A percentile compares a stretch with the other conserved stretches of the same genome.
These are phyloP conservation scores for Sakesphorus luctuosus DNA, from an alignment of 2,113 vertebrate species.

Conservation along the genomic window DNA sequence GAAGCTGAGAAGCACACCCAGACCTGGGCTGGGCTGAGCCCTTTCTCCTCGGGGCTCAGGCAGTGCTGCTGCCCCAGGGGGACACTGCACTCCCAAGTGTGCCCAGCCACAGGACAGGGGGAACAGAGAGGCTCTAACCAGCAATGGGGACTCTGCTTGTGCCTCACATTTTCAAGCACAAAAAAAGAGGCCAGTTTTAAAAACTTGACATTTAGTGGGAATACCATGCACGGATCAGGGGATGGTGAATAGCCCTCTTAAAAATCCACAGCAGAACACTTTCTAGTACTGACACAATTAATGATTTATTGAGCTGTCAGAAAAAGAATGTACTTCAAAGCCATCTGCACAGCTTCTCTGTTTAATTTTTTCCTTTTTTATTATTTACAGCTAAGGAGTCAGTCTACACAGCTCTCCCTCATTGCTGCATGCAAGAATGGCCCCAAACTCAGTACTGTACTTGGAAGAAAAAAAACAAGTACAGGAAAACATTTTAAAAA, in stretches of 20 bases:
- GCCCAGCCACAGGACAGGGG: not conserved
- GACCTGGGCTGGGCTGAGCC: not conserved
- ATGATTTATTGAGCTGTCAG: not conserved
- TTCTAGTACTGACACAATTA: not conserved
- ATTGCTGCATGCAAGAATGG: not conserved
- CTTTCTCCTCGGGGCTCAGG: accelerated
- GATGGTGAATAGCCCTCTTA: not conserved
- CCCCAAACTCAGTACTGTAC: not conserved
- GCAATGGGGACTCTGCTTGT: not conserved
- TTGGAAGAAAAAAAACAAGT: not conserved
- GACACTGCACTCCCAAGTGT: not conserved
- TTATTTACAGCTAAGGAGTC: not conserved
- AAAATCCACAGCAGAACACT: not conserved
- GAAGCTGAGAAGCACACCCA: accelerated
- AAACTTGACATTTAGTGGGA: not conserved
- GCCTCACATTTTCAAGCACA: not conserved
- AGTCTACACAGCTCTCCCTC: not conserved
- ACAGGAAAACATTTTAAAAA: not conserved
- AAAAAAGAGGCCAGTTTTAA: not conserved
- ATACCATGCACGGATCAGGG: not conserved
- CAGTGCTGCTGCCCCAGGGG: accelerated
- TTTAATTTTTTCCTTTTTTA: not conserved
- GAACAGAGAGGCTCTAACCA: not conserved
- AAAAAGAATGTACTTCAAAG: not conserved
- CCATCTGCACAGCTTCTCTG: not conserved